Conservation (phyloP, 2,888 invertebrate genomes). For the Yponomeuta evonymella region DNA sequence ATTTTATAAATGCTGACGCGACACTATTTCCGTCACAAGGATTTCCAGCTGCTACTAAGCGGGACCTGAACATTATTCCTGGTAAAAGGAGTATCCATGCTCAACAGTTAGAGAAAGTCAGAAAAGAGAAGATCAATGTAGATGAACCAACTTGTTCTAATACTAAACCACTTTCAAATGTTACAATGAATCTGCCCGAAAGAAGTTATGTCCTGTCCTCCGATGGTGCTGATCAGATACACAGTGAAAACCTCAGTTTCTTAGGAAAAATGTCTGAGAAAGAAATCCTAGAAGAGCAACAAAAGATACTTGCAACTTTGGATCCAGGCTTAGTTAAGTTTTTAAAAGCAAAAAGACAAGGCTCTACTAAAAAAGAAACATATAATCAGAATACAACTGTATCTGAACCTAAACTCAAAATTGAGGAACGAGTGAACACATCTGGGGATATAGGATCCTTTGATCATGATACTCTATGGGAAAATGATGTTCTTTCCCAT, state of each 20-base stretch:
- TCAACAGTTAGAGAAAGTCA: constrained; percentile 50
- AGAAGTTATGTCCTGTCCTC: constrained; percentile 69
- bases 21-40: constrained; percentile 54
- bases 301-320: constrained; percentile 78
- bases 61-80: constrained; percentile 40
- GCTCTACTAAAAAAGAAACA: constrained; percentile 21
- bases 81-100: constrained; percentile 70
- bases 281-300: constrained; percentile 85
- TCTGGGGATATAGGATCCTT: neutral
- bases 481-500: constrained; percentile 76
- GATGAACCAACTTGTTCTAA: constrained; percentile 32
- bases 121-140: constrained; percentile 40
- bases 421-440: neutral
- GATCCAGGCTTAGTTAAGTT: constrained; percentile 82
- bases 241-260: constrained; percentile 82
- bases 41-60: constrained; percentile 68
- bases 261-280: constrained; percentile 81
- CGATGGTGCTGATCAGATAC: constrained; percentile 77
- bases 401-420: neutral
- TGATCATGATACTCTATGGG: constrained; percentile 50
- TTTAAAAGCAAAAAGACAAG: constrained; percentile 63
- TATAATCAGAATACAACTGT: constrained; percentile 29
- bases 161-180: constrained; percentile 24
- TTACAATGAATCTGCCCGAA: constrained; percentile 34
- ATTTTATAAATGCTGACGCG: constrained; percentile 30